Base-by-base conservation (phyloP, 2,888 invertebrate species). In the Chaetogeoica ovagalla region DNA sequence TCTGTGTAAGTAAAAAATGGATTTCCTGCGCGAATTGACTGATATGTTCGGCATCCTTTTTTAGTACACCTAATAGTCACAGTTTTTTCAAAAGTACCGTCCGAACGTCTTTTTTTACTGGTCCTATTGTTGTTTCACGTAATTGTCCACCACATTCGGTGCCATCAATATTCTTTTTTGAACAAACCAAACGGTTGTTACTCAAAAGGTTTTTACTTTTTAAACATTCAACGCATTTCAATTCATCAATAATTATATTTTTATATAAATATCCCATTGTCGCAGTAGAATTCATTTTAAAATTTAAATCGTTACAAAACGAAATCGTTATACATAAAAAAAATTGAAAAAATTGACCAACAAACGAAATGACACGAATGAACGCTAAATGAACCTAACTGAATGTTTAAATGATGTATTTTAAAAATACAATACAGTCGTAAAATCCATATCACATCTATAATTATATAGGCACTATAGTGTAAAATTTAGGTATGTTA, bases 161-260 rank as follows among this genome's bases (percentile, higher is more conserved):
- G 48, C 48, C 48, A 48, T 21, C 48, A 23, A 48, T 66, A 66
- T 66, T 66, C 66, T 66, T 66, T 66, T 66, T 66, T 48, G 48
- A 66, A n/a, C 21, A 66, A 66, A 66, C 21, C 48, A 66, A 66
- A 66, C 48, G 21, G 13, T 66, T 48, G 21, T 48, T 48, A 30
- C 13, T 48, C 21, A 48, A 66, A 66, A 66, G 43, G 66, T 66
- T 66, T 66, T 63, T 63, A 63, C 39, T 63, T 65, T 43, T 68
- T 68, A 68, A 68, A 68, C 52, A 68, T 52, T 68, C 68, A 68
- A 68, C 68, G 23, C 68, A 68, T 68, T 68, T 52, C 48, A 68
- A 21, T 68, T 68, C 52, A 48, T 52, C 52, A 17, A 68, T 52
- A 52, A 68, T 52, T 52, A 68, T 68, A 23, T 15, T 68, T 66